Percentiles rank a stretch among this genome's conserved stretches.
phyloP scores from a whole-genome alignment of 1,140 invertebrate species.

The Varroa destructor region DNA sequence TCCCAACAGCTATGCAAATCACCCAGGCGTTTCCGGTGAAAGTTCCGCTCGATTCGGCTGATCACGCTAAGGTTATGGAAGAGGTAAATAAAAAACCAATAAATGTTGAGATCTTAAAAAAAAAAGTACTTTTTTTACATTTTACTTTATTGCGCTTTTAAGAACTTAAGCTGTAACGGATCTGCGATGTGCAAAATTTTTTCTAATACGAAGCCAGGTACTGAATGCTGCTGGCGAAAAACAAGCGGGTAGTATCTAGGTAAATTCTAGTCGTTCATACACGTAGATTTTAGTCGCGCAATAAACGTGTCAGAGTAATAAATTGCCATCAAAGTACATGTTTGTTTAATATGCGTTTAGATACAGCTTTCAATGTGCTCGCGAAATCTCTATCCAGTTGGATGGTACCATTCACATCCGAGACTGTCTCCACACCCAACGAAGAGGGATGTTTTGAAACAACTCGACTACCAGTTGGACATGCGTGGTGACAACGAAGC shows the following conservation, averaged over 20 bases:
- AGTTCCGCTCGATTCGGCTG: constrained; percentile 60
- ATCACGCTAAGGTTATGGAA: constrained; percentile 41
- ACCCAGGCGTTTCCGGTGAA: constrained; percentile 77
- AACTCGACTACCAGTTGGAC: constrained; percentile 83
- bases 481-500: constrained; percentile 78
- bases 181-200: too few relatives aligned
- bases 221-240: too few relatives aligned
- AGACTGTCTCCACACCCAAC: constrained; percentile 71
- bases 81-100: constrained; percentile 34
- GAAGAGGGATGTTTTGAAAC: constrained; percentile 72
- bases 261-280: constrained; percentile 36
- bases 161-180: too few relatives aligned
- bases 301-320: too few relatives aligned
- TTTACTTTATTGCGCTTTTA: too few relatives aligned
- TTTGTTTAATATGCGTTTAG: constrained; percentile 42
- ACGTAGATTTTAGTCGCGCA: not conserved
- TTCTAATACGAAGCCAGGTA: too few relatives aligned
- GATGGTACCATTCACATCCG: constrained; percentile 95
- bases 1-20: constrained; percentile 59
- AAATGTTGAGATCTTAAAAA: too few relatives aligned
- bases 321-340: constrained; percentile 45
- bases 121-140: too few relatives aligned
- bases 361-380: constrained; percentile 67
- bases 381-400: constrained; percentile 63
- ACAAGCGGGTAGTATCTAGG: too few relatives aligned